Conservation (phyloP, 2,888 invertebrate species). For the Chrysodeixis includens region DNA sequence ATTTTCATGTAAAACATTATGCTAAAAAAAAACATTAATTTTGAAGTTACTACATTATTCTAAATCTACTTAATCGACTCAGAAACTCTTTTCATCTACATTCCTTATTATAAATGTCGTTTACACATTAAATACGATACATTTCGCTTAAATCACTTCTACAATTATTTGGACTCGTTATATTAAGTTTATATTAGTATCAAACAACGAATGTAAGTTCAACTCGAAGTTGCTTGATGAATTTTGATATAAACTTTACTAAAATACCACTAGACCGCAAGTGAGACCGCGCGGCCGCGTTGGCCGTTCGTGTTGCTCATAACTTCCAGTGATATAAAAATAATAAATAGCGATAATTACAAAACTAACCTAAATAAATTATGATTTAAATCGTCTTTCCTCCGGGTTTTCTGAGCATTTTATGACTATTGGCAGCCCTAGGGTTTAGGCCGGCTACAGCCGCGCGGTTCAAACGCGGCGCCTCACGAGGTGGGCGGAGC, state of each 20-base stretch:
- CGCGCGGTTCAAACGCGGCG: slow-evolving; percentile 54
- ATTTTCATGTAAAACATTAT: slow-evolving; percentile 36
- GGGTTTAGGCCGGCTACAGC: slow-evolving; percentile 33
- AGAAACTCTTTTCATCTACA: slow-evolving; percentile 31
- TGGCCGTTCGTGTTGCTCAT: slow-evolving; percentile 30
- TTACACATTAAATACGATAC: slow-evolving; percentile 45
- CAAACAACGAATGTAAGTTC: slow-evolving; percentile 63
- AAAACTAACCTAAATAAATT: slow-evolving; percentile 56
- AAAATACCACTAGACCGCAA: slow-evolving; percentile 31
- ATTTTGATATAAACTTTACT: slow-evolving; percentile 32
- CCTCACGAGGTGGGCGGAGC: slow-evolving; percentile 35
- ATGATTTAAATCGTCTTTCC: slow-evolving; percentile 32
- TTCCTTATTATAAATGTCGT: slow-evolving; percentile 40
- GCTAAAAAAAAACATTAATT: slow-evolving; percentile 34
- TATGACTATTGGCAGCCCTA: slow-evolving; percentile 50
- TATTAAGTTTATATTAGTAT: slow-evolving; percentile 43
- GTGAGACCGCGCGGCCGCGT: slow-evolving; percentile 52
- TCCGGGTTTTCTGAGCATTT: slow-evolving; percentile 47
- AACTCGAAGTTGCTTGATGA: slow-evolving; percentile 69
- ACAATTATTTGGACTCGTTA: slow-evolving; percentile 57
- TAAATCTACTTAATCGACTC: slow-evolving; percentile 57
- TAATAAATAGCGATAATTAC: slow-evolving; percentile 57
- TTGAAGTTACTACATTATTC: slow-evolving; percentile 46
- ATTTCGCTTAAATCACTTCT: slow-evolving; percentile 50
- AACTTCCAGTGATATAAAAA: slow-evolving; percentile 33